Base-by-base conservation (phyloP, 2,888 invertebrate species). In the Amphimallon solstitiale region DNA sequence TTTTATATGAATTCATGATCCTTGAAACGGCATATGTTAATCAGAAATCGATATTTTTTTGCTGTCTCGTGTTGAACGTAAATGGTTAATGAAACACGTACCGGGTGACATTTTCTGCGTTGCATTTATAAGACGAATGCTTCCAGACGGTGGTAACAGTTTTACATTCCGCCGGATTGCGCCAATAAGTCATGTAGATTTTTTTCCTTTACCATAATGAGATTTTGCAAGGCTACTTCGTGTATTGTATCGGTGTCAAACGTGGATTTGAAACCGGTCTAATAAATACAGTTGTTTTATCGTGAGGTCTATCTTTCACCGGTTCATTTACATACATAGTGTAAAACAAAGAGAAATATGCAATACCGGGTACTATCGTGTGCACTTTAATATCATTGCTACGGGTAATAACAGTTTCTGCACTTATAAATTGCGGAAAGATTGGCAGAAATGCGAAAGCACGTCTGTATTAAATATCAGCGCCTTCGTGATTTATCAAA, bases 231-330 rank as follows among this genome's bases (percentile, higher is more conserved):
- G 37, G 63, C 51, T 63, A 63, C 51, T 43, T 38, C 63, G 51
- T 63, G 63, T 43, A 40, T 38, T 52, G 63, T 63, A 63, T 51
- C 40, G 63, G 51, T 63, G 63, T 63, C 63, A 52, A 51, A 40
- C 62, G 62, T 63, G 48, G 49, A 51, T 23, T 63, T 37, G 19
- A 49, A 49, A 51, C 51, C 35, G 52, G 23, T 12, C 40, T 38
- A 63, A 63, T 63, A 63, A 63, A 63, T 63, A 63, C 51, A 14
- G 48, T 19, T 15, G 48, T 34, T 46, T 48, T 61, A 37, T 61
- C 61, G 61, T 48, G 29, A 29, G 37, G 46, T 17, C 46, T 34
- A 61, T 48, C 61, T 46, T 61, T 61, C 61, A 61, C 46, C 40
- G 48, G 15, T 21, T 38, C 61, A 61, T 61, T 61, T 61, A 61